phyloP scores from a whole-genome alignment of 2,888 invertebrate genomes.

The Cryptophagus acutangulus region DNA sequence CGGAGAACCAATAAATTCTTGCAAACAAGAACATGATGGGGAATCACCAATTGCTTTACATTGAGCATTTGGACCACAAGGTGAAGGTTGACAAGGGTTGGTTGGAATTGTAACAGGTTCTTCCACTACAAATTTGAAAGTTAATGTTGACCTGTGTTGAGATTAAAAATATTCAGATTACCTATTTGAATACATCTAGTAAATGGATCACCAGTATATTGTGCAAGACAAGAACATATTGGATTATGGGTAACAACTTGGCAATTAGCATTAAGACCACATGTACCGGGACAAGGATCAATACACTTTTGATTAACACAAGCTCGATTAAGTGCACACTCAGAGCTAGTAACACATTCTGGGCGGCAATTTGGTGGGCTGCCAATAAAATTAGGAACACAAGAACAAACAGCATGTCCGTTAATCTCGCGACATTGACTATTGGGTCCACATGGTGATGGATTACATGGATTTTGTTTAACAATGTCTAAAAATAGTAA shows the following conservation, averaged over 20 bases:
- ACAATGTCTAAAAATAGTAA: conserved; percentile 35
- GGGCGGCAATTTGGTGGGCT: conserved; percentile 74
- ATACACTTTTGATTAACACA: conserved; percentile 75
- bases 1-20: conserved; percentile 63
- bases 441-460: conserved; percentile 74
- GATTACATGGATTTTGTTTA: conserved; percentile 60
- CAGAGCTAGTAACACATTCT: conserved; percentile 69
- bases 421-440: conserved; percentile 71
- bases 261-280: conserved; percentile 70
- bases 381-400: conserved; percentile 65
- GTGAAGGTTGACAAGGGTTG: conserved; percentile 72
- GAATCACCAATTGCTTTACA: conserved; percentile 63
- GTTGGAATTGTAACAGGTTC: conserved; percentile 44
- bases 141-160: not conserved
- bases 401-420: conserved; percentile 68
- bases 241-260: conserved; percentile 77
- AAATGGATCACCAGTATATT: conserved; percentile 72
- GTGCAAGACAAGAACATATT: conserved; percentile 66
- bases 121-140: conserved; percentile 22
- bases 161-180: conserved; percentile 13
- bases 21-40: conserved; percentile 70
- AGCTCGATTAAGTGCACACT: conserved; percentile 68
- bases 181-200: conserved; percentile 56
- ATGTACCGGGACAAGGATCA: conserved; percentile 79
- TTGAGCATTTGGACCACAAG: conserved; percentile 75